These are phyloP conservation scores for Blastomussa wellsi DNA, from an alignment of 92 coral and sea anemone species.

Conservation along the genomic window DNA sequence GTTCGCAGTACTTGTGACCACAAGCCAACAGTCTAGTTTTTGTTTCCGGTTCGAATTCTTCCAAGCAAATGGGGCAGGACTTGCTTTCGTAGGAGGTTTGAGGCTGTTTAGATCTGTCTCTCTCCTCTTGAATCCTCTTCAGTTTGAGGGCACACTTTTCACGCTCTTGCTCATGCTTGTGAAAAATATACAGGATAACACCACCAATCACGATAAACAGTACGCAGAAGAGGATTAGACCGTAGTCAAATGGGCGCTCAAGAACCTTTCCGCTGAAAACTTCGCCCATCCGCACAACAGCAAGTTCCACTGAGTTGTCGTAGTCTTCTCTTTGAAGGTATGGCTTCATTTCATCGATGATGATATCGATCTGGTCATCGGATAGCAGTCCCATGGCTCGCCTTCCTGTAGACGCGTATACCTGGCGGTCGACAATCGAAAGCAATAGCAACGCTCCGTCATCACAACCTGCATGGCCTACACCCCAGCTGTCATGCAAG, in stretches of 20 bases:
- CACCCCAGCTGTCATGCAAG: slow-evolving; percentile 82
- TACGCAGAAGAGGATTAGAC: slow-evolving; percentile 41
- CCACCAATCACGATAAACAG: slow-evolving; percentile 43
- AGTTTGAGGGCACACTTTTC: slow-evolving; percentile 65
- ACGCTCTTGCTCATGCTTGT: slow-evolving; percentile 50
- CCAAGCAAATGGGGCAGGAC: slow-evolving; percentile 90
- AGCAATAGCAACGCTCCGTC: slow-evolving; percentile 77
- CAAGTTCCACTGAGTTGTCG: slow-evolving; percentile 63
- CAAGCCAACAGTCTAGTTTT: slow-evolving; percentile 64
- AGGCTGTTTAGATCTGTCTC: slow-evolving; percentile 64
- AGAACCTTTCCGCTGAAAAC: slow-evolving; percentile 77
- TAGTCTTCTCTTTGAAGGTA: slow-evolving; percentile 50
- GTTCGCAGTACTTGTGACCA: slow-evolving; percentile 94
- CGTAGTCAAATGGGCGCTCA: slow-evolving; percentile 25
- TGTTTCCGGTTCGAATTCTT: slow-evolving; percentile 69
- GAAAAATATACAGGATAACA: slow-evolving; percentile 17
- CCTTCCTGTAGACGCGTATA: slow-evolving; percentile 81
- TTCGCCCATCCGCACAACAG: slow-evolving; percentile 66
- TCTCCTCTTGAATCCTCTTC: slow-evolving; percentile 70
- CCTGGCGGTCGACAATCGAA: slow-evolving; percentile 66
- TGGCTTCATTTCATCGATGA: slow-evolving; percentile 74
- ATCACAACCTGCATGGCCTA: slow-evolving; percentile 70
- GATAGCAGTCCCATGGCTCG: slow-evolving; percentile 67
- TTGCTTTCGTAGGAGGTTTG: slow-evolving; percentile 57
- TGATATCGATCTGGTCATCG: slow-evolving; percentile 77